These are phyloP conservation scores for Drosophila yooni DNA, from an alignment of 2,888 invertebrate species.

Conservation along the genomic window DNA sequence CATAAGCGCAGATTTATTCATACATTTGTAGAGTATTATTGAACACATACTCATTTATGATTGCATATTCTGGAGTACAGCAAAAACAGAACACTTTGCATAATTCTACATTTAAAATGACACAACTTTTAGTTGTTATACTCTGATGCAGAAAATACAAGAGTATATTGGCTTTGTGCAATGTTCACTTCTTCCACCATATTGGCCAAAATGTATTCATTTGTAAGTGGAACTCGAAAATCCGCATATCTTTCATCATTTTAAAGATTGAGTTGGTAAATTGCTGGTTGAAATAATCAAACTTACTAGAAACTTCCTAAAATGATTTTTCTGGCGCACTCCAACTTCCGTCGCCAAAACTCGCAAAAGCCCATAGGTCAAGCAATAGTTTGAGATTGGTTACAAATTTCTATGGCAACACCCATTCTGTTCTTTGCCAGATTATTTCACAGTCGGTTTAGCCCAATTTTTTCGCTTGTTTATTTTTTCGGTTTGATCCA, in stretches of 20 bases:
- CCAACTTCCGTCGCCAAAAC: neutral
- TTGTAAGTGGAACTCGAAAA: neutral
- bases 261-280: neutral
- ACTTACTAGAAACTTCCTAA: neutral
- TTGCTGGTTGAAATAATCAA: neutral
- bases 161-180: neutral
- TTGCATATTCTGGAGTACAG: slow-evolving; percentile 4
- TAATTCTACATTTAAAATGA: slow-evolving; percentile 42
- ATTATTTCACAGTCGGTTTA: neutral
- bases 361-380: neutral
- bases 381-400: neutral
- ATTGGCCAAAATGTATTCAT: neutral
- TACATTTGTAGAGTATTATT: neutral
- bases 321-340: neutral
- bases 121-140: slow-evolving; percentile 11
- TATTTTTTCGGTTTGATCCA: slow-evolving; percentile 20
- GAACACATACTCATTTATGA: neutral
- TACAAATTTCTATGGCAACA: neutral
- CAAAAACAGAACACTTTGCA: slow-evolving; percentile 36
- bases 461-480: neutral
- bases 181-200: neutral
- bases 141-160: neutral
- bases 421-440: neutral
- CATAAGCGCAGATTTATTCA: neutral
- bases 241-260: neutral